Conservation (phyloP, 2,113 vertebrate species). For the Ceuthmochares aereus region DNA sequence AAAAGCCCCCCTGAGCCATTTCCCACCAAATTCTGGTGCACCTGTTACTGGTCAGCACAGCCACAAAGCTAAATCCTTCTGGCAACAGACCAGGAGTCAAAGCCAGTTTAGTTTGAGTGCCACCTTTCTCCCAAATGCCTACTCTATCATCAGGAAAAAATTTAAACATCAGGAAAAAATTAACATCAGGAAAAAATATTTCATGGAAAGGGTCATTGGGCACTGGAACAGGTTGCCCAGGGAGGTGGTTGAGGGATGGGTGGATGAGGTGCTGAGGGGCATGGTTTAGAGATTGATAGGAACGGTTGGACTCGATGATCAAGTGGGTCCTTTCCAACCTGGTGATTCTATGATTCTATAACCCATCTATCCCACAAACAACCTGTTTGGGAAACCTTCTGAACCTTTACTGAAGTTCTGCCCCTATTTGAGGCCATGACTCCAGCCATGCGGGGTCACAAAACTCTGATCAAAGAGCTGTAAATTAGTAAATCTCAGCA, state of each 20-base stretch:
- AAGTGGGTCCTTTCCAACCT: too few relatives aligned
- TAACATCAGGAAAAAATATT: too few relatives aligned
- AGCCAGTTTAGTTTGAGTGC: background rate
- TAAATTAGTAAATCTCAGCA: background rate
- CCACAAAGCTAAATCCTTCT: background rate
- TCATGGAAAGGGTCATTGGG: too few relatives aligned
- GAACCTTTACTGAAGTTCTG: background rate
- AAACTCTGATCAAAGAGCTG: background rate
- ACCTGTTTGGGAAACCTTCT: background rate
- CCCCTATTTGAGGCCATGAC: background rate
- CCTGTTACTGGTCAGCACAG: background rate
- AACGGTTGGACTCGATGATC: too few relatives aligned
- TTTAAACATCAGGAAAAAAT: too few relatives aligned
- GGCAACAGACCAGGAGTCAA: background rate
- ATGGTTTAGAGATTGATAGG: too few relatives aligned
- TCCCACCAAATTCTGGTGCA: background rate
- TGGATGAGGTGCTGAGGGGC: too few relatives aligned
- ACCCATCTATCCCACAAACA: background rate
- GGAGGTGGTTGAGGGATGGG: too few relatives aligned
- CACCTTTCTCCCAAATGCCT: background rate
- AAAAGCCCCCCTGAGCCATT: background rate
- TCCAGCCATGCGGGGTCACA: background rate
- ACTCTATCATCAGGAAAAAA: too few relatives aligned
- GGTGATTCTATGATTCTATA: too few relatives aligned
- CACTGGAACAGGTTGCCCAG: too few relatives aligned